These are phyloP conservation scores for Dromiciops gliroides DNA, from an alignment of 2,113 vertebrate species.

Conservation along the genomic window DNA sequence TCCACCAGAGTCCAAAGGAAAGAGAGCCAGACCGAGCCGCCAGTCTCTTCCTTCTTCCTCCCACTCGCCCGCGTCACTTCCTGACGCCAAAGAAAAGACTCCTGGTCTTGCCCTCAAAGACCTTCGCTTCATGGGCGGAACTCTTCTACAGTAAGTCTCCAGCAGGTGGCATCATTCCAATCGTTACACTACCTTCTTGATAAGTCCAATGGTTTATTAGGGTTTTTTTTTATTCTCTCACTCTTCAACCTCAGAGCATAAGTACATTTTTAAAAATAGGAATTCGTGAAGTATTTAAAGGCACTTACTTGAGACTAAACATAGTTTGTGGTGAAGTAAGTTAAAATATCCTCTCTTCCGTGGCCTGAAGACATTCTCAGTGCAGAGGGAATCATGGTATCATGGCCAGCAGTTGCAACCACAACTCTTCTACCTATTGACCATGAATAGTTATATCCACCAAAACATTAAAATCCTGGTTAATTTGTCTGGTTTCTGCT, in stretches of 20 bases:
- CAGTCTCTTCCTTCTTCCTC: no score
- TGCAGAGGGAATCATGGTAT: neutral
- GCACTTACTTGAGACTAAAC: neutral
- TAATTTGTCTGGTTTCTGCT: slow-evolving; percentile 12
- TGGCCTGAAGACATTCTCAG: slow-evolving; percentile 1
- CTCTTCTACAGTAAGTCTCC: no score
- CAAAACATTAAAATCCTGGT: neutral
- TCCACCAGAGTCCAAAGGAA: no score
- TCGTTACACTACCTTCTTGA: neutral
- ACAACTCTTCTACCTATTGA: neutral
- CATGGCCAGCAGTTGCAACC: neutral
- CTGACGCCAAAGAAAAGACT: no score
- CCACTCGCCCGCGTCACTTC: no score
- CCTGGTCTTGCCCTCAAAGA: no score
- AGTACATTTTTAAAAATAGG: slow-evolving; percentile 42
- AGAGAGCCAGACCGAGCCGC: no score
- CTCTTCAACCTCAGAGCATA: slow-evolving; percentile 39
- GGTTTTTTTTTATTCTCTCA: neutral
- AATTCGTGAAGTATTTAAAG: slow-evolving; percentile 14
- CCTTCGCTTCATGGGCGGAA: no score
- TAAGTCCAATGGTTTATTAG: slow-evolving; percentile 16
- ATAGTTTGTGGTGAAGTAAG: neutral
- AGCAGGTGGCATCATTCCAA: no score
- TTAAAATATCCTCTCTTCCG: neutral
- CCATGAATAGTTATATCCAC: neutral